Conservation (phyloP, 1,140 invertebrate genomes). For the Drosophila asahinai region DNA sequence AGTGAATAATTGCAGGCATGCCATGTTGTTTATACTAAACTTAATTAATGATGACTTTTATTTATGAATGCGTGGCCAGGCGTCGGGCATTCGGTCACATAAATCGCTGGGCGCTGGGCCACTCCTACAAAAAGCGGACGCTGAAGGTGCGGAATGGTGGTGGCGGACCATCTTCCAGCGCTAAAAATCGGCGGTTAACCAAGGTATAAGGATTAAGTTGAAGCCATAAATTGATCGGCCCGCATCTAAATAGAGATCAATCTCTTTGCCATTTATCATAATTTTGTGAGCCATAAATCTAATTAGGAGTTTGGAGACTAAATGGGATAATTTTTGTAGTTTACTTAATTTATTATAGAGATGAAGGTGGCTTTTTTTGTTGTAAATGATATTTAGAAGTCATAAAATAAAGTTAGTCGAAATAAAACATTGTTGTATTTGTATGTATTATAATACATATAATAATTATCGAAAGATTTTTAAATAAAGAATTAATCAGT, state of each 20-base stretch:
- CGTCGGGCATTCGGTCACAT: conserved; percentile 61
- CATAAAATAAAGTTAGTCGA: too few relatives aligned
- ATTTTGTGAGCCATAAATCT: conserved; percentile 30
- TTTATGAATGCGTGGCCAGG: conserved; percentile 75
- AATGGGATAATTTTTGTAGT: neutral
- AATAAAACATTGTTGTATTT: neutral
- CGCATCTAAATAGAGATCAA: conserved; percentile 30
- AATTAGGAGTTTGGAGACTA: conserved; percentile 18
- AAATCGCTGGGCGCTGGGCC: conserved; percentile 60
- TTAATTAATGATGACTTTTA: conserved; percentile 84
- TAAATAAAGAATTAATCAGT: too few relatives aligned
- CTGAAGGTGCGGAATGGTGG: conserved; percentile 14
- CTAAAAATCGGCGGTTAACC: neutral
- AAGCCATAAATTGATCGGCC: neutral
- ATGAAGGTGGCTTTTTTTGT: neutral
- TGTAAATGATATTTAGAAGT: neutral
- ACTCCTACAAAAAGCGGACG: conserved; percentile 36
- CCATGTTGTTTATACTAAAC: conserved; percentile 80
- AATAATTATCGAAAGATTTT: too few relatives aligned
- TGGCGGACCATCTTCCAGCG: conserved; percentile 11
- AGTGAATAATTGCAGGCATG: conserved; percentile 82
- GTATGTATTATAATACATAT: too few relatives aligned
- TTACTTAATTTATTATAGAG: neutral
- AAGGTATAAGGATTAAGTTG: conserved; percentile 10
- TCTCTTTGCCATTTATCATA: conserved; percentile 23